Evolutionary conservation across 2,797 vertebrate species (phyloP), one percentile per base, ranked within the genome.

Genomic region (Cryptoblepharus egeriae): DNA sequence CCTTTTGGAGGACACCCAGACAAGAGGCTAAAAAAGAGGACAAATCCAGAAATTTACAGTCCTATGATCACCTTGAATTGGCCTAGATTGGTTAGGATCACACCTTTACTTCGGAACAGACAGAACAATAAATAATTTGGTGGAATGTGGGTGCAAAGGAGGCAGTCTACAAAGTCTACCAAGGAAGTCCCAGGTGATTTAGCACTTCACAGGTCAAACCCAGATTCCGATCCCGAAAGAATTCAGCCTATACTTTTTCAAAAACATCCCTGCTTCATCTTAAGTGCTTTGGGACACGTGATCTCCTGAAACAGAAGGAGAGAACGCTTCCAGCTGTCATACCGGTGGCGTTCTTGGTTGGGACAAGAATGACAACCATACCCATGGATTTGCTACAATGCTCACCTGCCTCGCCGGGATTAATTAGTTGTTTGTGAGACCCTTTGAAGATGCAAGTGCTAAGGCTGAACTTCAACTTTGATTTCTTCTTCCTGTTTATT

Each of bases 381-480:
- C 42, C 64, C 13, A 79, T 42, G 72, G 58, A 82, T 79, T 82
- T 82, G 85, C 76, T 57, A 79, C 80, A 82, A 86, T 79, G 49
- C 85, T 79, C 77, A 78, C 85, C 80, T 82, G 57, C 80, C 85
- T 82, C 80, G 1, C 42, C 9, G 85, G 85, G 80, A 86, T 86
- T 82, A 82, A 82, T 86, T 86, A 86, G 80, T 49, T 63, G 57
- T 64, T 86, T 69, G 57, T 64, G 80, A 11, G 16, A 79, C 63
- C 45, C 64, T 86, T 82, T 86, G 85, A 86, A 79, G 70, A 78
- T 79, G 80, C 77, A 69, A 84, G 71, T 55, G 42, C 64, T n/a
- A 69, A 15, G 15, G 64, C 71, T 45, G 49, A 70, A 75, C 58
- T 45, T 82, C 76, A 74, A 42, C 45, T 82, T 64, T 75, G 85